Base-by-base conservation (phyloP, 2,888 invertebrate genomes). In the Thera obeliscata region DNA sequence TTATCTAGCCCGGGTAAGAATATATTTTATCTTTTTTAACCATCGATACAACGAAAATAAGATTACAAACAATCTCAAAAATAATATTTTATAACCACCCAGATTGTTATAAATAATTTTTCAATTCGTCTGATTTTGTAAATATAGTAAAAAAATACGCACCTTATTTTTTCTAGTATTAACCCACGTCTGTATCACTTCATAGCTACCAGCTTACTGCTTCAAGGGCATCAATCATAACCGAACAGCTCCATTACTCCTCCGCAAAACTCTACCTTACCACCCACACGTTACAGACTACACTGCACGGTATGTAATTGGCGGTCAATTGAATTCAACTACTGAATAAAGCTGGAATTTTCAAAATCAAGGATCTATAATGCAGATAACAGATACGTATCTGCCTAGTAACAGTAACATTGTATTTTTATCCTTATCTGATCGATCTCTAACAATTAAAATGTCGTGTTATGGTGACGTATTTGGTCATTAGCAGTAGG, bases 121-220 rank as follows among this genome's bases (percentile, higher is more conserved):
- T 22, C 2, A 49, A 49, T 12, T 12, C n/a, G 2, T 12, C n/a
- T 49, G 46, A 46, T 12, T 49, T 49, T 4, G 8, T 3, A 11
- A 3, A 35, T 36, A 35, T n/a, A 9, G n/a, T 7, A 46, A 60
- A 36, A 36, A 61, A 8, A 38, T 56, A 52, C 69, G 52, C 57
- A 62, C 65, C 66, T 72, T 64, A 11, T 65, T 58, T 57, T 58
- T 59, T 56, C 49, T 59, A 56, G 2, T 54, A 50, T 59, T 55
- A 43, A 63, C 63, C 12, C 6, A 71, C 77, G 78, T 78, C 77
- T 72, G 71, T 73, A 75, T 78, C 77, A 78, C 76, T 67, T 43
- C 81, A 76, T 73, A 61, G 73, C 77, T 77, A 70, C 66, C 75
- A 75, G 61, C 75, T 73, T 75, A 87, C 85, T 86, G 81, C 48